Base-by-base conservation (phyloP, 2,888 invertebrate genomes). In the Schizotus pectinicornis region DNA sequence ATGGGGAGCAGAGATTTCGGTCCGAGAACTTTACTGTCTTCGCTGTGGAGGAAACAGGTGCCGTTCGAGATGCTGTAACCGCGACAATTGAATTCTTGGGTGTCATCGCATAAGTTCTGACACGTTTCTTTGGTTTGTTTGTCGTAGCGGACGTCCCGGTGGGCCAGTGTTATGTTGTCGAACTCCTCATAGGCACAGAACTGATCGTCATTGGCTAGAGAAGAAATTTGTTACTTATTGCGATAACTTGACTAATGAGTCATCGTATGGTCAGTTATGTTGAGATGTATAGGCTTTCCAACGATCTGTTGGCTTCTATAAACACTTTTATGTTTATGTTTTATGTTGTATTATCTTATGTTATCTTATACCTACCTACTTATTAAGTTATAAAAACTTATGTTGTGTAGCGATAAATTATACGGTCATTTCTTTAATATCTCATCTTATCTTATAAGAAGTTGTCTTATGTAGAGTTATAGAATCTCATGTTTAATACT, bases 161-260 rank as follows among this genome's bases (percentile, higher is more conserved):
- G 89, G 62, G 83, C 83, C 68, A 90, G 78, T 11, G 86, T 85
- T 67, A 86, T 85, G 72, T 90, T 88, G 62, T 85, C 85, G 76
- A 87, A 91, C 76, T 91, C 87, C 74, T 91, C 91, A 70, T 89
- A 91, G 0, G 91, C 87, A 77, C 91, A 91, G 75, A 86, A 85
- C 67, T 88, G 86, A 78, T 84, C 68, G 76, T 5, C 22, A 5
- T 22, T 22, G 22, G 22, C 22, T 22, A 22, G 5, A 22, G 5
- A 22, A 22, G 22, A 22, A 22, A 22, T 22, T 22, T 22, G 22
- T 80, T 33, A 77, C 7, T 37, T 7, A n/a, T n/a, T n/a, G n/a
- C n/a, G n/a, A n/a, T n/a, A n/a, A n/a, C n/a, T n/a, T n/a, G n/a
- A n/a, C n/a, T n/a, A n/a, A n/a, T n/a, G n/a, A n/a, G n/a, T n/a